Evolutionary conservation across 2,797 vertebrate species (phyloP), one percentile per base, ranked within the genome.

Genomic region (Schizothorax lantsangensis): DNA sequence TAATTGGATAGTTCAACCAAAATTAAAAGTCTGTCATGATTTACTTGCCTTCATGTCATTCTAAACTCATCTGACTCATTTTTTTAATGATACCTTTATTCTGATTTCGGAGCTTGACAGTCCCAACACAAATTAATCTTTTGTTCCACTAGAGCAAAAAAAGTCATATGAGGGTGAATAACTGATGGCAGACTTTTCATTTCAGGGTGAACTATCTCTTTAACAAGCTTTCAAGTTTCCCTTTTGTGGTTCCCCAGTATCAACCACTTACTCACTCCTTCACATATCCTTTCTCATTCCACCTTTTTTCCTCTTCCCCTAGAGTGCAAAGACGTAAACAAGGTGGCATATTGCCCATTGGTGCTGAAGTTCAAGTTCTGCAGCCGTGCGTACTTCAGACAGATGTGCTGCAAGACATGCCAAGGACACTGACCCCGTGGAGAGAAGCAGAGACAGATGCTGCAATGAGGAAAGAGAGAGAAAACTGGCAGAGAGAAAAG

Each of bases 311-410:
- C 91, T 92, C 87, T 91, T 90, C 90, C 90, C 93, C 59, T 95
- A 99, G 98, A 99, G 95, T 99, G 98, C 96, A 99, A 98, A 97
- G 98, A 99, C 94, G 98, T 99, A 93, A 99, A 99, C 96, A 99
- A 99, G 95, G 98, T 99, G 96, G 98, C 98, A 5, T 99, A 99
- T 94, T 99, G 98, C 96, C 98, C 98, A 89, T 95, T 99, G 96
- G 98, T 99, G 91, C 95, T 98, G 93, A 99, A 99, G 97, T 99
- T 99, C 96, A 98, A 99, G 94, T 99, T 99, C 96, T 99, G 98
- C 96, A 99, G 97, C 92, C 97, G 98, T 86, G 98, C 98, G 47
- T 99, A 99, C 96, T 99, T 99, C 96, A 97, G 98, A 94, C 98
- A 99, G 96, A 99, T 99, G 97, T 99, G 98, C 95, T 99, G 98